Base-by-base conservation (phyloP, 2,888 invertebrate genomes). In the Aspidiotus destructor region DNA sequence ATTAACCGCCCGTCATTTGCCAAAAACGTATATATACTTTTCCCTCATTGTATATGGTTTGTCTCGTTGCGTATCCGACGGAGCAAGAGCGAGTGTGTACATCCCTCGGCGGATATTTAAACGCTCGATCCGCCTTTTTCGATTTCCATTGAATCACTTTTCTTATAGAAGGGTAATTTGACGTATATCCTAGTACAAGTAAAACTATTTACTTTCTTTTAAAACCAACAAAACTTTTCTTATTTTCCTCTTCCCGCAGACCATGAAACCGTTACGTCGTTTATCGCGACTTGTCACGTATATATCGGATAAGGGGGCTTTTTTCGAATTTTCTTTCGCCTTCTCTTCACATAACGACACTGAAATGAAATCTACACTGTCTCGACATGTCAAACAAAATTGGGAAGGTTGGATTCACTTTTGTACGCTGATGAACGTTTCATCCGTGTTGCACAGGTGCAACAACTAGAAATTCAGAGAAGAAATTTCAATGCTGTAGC, bases 81-180 rank as follows among this genome's bases (percentile, higher is more conserved):
- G 28, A 28, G 28, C 28, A 28, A 28, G 28, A 28, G 28, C 1
- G 28, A 28, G 28, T 28, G 28, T 48, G 48, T 13, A 44, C 48
- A 48, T 48, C 58, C 58, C 58, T 28, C 58, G 58, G 28, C 16
- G 40, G 28, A 40, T 58, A 58, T 58, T 58, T 17, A 58, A 58
- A 16, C 17, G 16, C 40, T 58, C 28, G 58, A 58, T 58, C 58
- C 58, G 58, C 58, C 58, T 58, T 58, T 58, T 58, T 58, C 40
- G 58, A 58, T 58, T 58, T 58, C 40, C 58, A 58, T 40, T 40
- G 58, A 58, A 58, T 58, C 58, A 58, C 58, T 58, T 58, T 58
- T 28, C 48, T 48, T 48, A 48, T n/a, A 48, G 11, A 48, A 48
- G 48, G 48, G 48, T 48, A 48, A 48, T 48, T 48, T 48, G 10